Conservation (phyloP, 53 echinoderm and acorn worm genomes). For the Zoroaster sp. region DNA sequence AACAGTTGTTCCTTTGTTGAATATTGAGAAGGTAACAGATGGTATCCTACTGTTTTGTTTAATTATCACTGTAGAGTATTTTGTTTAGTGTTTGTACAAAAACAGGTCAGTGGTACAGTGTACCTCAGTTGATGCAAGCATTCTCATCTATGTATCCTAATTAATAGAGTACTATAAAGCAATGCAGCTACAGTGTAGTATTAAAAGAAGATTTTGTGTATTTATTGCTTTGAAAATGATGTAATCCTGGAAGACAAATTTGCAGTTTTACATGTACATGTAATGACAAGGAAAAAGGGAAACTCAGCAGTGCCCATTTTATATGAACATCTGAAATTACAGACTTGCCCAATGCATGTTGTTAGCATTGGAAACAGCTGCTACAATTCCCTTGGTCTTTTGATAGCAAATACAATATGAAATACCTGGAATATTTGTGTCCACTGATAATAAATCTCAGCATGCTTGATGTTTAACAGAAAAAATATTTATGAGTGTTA, state of each 20-base stretch:
- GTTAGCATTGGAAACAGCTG: neutral
- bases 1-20: neutral
- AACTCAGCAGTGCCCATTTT: neutral
- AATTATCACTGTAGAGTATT: neutral
- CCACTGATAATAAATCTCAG: constrained; percentile 20
- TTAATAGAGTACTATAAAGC: no score
- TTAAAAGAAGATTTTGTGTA: no score
- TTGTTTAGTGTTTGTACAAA: neutral
- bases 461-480: neutral
- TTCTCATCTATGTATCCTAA: no score
- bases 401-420: neutral
- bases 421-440: constrained; percentile 8
- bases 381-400: neutral
- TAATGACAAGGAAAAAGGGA: no score
- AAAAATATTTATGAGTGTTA: neutral
- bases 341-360: neutral
- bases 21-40: neutral
- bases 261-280: no score
- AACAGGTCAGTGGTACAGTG: no score
- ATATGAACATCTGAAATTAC: neutral
- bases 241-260: no score
- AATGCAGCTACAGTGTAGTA: no score
- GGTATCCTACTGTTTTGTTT: neutral
- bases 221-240: no score
- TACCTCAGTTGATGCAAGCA: no score